Percentiles rank a stretch among this genome's conserved stretches.
Evolutionary conservation across 2,888 invertebrate species (phyloP).

Genomic region (Dermolepida albohirtum): DNA sequence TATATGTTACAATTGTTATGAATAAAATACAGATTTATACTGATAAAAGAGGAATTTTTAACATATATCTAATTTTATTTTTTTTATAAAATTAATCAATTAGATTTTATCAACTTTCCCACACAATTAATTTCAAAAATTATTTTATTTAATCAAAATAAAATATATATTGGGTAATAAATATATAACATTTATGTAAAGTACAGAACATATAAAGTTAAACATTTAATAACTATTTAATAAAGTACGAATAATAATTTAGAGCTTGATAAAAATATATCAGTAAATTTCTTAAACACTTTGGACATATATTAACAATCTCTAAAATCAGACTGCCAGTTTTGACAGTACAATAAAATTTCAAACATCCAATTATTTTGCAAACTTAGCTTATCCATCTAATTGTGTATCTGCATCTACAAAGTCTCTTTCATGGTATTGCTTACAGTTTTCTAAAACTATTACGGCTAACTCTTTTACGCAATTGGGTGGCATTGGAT

Average conservation of each 20-base stretch:
- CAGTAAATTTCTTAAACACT: constrained; percentile 33
- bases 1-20: too few species aligned
- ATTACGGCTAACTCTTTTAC: constrained; percentile 77
- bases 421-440: constrained; percentile 47
- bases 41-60: too few species aligned
- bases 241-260: constrained; percentile 34
- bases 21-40: too few species aligned
- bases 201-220: constrained; percentile 22
- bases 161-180: constrained; percentile 37
- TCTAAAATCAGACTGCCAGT: constrained; percentile 16
- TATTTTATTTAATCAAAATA: constrained; percentile 28
- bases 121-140: constrained; percentile 7
- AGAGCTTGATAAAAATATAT: constrained; percentile 32
- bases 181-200: constrained; percentile 27
- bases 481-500: constrained; percentile 72
- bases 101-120: constrained; percentile 9
- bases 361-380: background rate
- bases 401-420: constrained; percentile 40
- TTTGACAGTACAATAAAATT: background rate
- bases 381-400: constrained; percentile 40
- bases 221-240: constrained; percentile 18
- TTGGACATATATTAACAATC: constrained; percentile 32
- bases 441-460: constrained; percentile 76
- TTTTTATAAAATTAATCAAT: too few species aligned
- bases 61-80: too few species aligned